Evolutionary conservation across 2,888 invertebrate genomes (phyloP), one percentile per base, ranked within the genome.

Genomic region (Diloba caeruleocephala): DNA sequence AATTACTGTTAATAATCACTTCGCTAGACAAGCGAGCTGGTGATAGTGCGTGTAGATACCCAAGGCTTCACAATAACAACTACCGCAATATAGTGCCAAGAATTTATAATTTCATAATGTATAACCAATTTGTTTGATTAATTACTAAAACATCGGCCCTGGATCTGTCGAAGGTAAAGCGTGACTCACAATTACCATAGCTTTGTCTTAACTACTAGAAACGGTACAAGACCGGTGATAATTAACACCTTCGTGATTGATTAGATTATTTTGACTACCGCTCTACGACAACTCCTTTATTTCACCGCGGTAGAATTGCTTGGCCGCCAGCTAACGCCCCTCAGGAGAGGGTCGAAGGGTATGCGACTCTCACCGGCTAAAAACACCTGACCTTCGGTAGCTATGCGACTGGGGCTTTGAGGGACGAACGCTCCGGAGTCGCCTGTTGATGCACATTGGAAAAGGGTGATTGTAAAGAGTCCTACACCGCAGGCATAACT

Each of bases 81-180:
- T n/a, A 10, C 2, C 2, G 0, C 8, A 29, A 12, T n/a, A n/a
- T n/a, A n/a, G n/a, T n/a, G n/a, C n/a, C 9, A 23, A 23, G 2
- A 29, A 56, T 21, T 19, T 13, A 36, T 15, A 36, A 17, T 43
- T 50, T 50, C 37, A 13, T 42, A 34, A 42, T 6, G 21, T 36
- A 36, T 23, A 5, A 58, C 15, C 17, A 23, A 54, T 41, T 38
- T 0, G 28, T 41, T 43, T 44, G 19, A 41, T 41, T 67, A 51
- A 68, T 68, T 41, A 42, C 21, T 4, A n/a, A 9, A 12, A 2
- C 3, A 12, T 29, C 10, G 31, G 10, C 28, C 29, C 4, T 36
- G 36, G 12, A 6, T 8, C 13, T 12, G 8, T 12, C 26, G 26
- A 67, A 65, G 66, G 45, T 31, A 3, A 15, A n/a, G 12, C 31